These are phyloP conservation scores for Archivesica marissinica DNA, from an alignment of 1,140 invertebrate genomes.

Conservation along the genomic window DNA sequence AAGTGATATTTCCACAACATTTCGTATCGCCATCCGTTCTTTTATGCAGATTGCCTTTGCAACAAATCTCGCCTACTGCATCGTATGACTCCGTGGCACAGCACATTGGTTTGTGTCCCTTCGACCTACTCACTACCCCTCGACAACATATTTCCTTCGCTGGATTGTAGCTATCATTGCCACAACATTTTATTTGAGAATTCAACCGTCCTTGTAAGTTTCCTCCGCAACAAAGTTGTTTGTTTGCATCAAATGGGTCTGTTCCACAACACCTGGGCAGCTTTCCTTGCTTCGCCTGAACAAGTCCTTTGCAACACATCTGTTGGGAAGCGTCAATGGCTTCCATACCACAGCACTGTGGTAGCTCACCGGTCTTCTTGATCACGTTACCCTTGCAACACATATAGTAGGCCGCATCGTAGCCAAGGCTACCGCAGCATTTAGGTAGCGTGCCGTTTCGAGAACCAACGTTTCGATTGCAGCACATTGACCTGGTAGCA, in stretches of 20 bases:
- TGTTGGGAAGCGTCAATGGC: slow-evolving; percentile 41
- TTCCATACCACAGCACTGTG: slow-evolving; percentile 46
- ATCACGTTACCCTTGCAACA: slow-evolving; percentile 43
- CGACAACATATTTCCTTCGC: slow-evolving; percentile 54
- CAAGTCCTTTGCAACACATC: slow-evolving; percentile 42
- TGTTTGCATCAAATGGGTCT: slow-evolving; percentile 28
- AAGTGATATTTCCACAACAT: slow-evolving; percentile 47
- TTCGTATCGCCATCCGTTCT: slow-evolving; percentile 50
- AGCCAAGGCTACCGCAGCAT: slow-evolving; percentile 43
- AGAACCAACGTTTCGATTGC: slow-evolving; percentile 24
- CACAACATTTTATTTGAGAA: slow-evolving; percentile 37
- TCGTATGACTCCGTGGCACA: slow-evolving; percentile 36
- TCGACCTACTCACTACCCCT: slow-evolving; percentile 32
- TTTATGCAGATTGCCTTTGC: slow-evolving; percentile 15
- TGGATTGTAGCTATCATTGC: slow-evolving; percentile 46
- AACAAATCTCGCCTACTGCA: slow-evolving; percentile 52
- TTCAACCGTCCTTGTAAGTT: slow-evolving; percentile 29
- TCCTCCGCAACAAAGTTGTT: slow-evolving; percentile 43
- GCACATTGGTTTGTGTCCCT: slow-evolving; percentile 49
- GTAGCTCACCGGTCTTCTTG: slow-evolving; percentile 50
- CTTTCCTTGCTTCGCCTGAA: slow-evolving; percentile 37
- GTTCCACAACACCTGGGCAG: slow-evolving; percentile 49
- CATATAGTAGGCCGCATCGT: slow-evolving; percentile 42
- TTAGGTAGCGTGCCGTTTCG: slow-evolving; percentile 44
- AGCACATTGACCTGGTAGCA: slow-evolving; percentile 38